Evolutionary conservation across 2,113 vertebrate genomes (phyloP), one percentile per base, ranked within the genome.

Genomic region (Holacanthus passer): DNA sequence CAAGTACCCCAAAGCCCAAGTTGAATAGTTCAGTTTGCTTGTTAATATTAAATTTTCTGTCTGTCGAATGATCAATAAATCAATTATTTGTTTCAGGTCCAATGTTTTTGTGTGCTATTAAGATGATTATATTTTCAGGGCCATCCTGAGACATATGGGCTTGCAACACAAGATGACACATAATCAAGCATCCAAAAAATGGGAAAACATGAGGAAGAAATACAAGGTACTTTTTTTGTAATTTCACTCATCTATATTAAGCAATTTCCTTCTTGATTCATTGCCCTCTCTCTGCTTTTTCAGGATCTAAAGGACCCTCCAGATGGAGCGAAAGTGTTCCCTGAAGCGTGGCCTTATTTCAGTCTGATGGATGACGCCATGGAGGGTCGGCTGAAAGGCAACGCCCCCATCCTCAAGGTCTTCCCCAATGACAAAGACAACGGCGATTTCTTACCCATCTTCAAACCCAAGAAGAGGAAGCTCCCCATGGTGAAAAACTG

Each of bases 171-270:
- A 90, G 73, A 92, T 95, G 87, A 94, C 81, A 5, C 88, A 91
- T 17, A 59, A 58, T 76, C 95, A 95, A 82, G 95, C 93, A 2
- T 85, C 88, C 41, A 93, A 93, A 86, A 95, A 95, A 81, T 95
- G 93, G 93, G 93, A 95, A 83, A 95, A 95, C 79, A 56, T 95
- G 75, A 95, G 93, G 53, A 94, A 93, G 66, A 92, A 83, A 83
- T 94, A 94, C 62, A 95, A 93, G 92, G 94, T 95, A 83, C 0
- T 35, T 47, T n/a, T 16, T 9, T 41, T 68, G 20, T 17, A 20
- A 35, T 64, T 72, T 50, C 7, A 11, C 3, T 55, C 29, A 2
- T 17, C 20, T 37, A 35, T 41, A 83, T 62, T 22, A 24, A 41
- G 11, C 29, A 1, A 17, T n/a, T 32, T 32, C 39, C 20, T 14